Evolutionary conservation across 92 coral and sea anemone genomes (phyloP).

Genomic region (Scolanthus callimorphus): DNA sequence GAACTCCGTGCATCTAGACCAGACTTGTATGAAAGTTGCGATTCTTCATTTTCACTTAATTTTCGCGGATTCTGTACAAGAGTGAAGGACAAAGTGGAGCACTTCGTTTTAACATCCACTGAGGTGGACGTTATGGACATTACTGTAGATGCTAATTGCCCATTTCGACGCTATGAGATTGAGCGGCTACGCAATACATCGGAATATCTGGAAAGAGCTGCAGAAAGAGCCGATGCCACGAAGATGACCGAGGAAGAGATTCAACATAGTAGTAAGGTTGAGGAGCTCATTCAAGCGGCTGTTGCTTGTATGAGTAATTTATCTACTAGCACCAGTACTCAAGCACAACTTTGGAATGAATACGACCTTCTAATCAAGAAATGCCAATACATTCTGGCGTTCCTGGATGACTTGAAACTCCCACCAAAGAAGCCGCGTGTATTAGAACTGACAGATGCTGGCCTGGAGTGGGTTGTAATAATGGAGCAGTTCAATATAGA

Average conservation of each 20-base stretch:
- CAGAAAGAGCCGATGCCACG: conserved; percentile 7
- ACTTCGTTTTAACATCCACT: conserved; percentile 37
- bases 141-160: conserved; percentile 6
- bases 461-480: conserved; percentile 57
- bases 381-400: conserved; percentile 21
- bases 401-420: conserved; percentile 16
- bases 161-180: conserved; percentile 28
- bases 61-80: conserved; percentile 40
- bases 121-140: conserved; percentile 27
- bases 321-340: conserved; percentile 16
- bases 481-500: conserved; percentile 37
- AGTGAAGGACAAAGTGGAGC: conserved; percentile 30
- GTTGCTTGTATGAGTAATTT: conserved; percentile 22
- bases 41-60: conserved; percentile 12
- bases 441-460: conserved; percentile 69
- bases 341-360: conserved; percentile 32
- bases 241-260: conserved; percentile 41
- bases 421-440: conserved; percentile 36
- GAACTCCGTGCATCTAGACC: conserved; percentile 28
- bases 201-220: conserved; percentile 42
- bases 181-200: conserved; percentile 20
- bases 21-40: conserved; percentile 26
- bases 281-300: conserved; percentile 27
- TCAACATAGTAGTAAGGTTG: conserved; percentile 6
- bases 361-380: conserved; percentile 10